Percentiles rank a stretch among this genome's conserved stretches.
Conservation (phyloP, 2,113 vertebrate species). For the Puntigrus tetrazona region DNA sequence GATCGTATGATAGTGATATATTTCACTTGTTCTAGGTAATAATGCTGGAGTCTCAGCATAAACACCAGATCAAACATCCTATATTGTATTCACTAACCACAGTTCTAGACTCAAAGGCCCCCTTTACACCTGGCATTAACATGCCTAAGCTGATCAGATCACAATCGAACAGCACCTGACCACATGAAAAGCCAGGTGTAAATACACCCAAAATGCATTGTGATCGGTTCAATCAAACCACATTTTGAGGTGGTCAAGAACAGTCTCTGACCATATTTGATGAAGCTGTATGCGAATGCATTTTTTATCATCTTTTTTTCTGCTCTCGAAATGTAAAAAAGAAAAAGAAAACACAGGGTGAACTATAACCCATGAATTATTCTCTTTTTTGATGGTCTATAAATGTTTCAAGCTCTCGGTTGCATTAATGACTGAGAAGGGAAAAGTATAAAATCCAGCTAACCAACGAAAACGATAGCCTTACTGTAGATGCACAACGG, state of each 20-base stretch:
- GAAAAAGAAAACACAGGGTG: not conserved
- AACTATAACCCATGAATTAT: not conserved
- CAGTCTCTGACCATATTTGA: not conserved
- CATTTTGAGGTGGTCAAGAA: not conserved
- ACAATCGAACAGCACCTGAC: not conserved
- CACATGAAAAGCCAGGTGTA: slow-evolving; percentile 20
- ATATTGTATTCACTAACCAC: slow-evolving; percentile 17
- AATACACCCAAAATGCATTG: slow-evolving; percentile 4
- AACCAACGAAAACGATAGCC: no score
- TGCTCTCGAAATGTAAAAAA: not conserved
- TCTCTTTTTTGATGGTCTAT: not conserved
- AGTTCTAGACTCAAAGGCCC: not conserved
- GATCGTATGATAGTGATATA: not conserved
- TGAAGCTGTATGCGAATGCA: not conserved
- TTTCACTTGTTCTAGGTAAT: not conserved
- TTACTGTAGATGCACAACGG: no score
- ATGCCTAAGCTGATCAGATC: not conserved
- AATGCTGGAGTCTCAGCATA: not conserved
- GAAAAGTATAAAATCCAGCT: not conserved
- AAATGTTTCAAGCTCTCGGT: not conserved
- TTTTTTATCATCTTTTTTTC: not conserved
- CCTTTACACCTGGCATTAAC: not conserved
- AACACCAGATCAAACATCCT: not conserved
- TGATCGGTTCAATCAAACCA: not conserved
- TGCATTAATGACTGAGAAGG: not conserved